Evolutionary conservation across 1,140 invertebrate genomes (phyloP), one percentile per base, ranked within the genome.

Genomic region (Bombus breviceps): DNA sequence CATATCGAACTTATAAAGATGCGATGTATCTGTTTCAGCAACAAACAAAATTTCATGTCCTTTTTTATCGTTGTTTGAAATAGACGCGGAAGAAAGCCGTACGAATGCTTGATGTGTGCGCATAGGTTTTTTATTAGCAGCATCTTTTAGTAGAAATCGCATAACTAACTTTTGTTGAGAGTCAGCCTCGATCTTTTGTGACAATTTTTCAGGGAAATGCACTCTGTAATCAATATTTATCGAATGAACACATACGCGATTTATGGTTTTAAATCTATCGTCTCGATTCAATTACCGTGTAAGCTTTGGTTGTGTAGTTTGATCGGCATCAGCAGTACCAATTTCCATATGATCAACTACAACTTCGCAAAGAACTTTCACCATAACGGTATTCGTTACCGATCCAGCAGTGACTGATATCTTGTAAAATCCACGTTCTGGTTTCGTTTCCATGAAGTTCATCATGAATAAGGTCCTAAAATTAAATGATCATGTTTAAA

Each of bases 31-130:
- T n/a, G 97, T 96, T 93, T 99, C 98, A 28, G 98, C 98, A 43
- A 99, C 97, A 93, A 99, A 99, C 90, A 99, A 97, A 53, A 99
- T 98, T 96, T 99, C 99, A 87, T 97, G 96, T 34, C 97, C 96
- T 0, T 96, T 96, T 74, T 96, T 96, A 32, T 95, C 93, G 91
- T 97, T 95, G 3, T 95, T 95, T 0, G 72, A 80, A 22, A 77
- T 62, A 2, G 91, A 89, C 1, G 86, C 74, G 2, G 94, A 95
- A 43, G 95, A 96, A 37, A 99, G 96, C 37, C 98, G 96, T 9
- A 99, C 97, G 95, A 99, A 99, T 1, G 98, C 97, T 95, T 99
- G 99, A 94, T 99, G 99, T 53, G 98, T 97, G 62, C 96, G 95
- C 86, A 98, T 96, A 1, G 97, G 87, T 92, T 97, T 97, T 72